Evolutionary conservation across 2,888 invertebrate species (phyloP).

Genomic region (Belgica antarctica): DNA sequence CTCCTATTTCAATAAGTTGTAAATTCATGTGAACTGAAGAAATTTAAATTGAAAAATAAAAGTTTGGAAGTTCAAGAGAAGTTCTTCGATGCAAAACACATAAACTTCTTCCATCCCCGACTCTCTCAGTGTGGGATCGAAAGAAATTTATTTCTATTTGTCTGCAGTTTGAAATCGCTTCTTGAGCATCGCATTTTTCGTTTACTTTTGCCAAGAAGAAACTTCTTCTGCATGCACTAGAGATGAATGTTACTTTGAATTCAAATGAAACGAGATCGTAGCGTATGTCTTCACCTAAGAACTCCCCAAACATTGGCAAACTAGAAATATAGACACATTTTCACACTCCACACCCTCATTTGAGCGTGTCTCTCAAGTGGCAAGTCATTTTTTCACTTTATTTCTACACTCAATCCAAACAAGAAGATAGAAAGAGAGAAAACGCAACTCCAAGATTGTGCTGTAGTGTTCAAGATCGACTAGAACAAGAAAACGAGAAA

Average conservation of each 20-base stretch:
- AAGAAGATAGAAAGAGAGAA: neutral
- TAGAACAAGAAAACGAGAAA: conserved; percentile 18
- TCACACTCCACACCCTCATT: no score
- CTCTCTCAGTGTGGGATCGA: neutral
- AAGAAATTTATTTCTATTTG: neutral
- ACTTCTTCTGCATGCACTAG: neutral
- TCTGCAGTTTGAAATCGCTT: conserved; percentile 1
- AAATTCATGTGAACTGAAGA: conserved; percentile 20
- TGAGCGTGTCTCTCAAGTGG: no score
- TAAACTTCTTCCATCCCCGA: conserved; percentile 5
- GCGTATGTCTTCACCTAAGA: neutral
- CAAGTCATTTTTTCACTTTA: conserved; percentile 16
- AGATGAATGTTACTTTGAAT: conserved; percentile 1
- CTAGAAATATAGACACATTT: conserved; percentile 1
- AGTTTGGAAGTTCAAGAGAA: conserved; percentile 3
- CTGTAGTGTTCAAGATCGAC: conserved; percentile 3
- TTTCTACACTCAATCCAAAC: neutral
- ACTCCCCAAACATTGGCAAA: neutral
- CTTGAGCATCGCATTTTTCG: no score
- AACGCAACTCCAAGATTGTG: conserved; percentile 7
- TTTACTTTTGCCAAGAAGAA: no score
- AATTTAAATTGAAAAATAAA: conserved; percentile 26
- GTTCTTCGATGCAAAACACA: conserved; percentile 25
- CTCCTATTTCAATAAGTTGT: conserved; percentile 24
- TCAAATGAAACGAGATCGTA: neutral